A percentile compares a stretch with the other conserved stretches of the same genome.
phyloP scores from a whole-genome alignment of 2,797 vertebrate species.

The Coendou prehensilis region DNA sequence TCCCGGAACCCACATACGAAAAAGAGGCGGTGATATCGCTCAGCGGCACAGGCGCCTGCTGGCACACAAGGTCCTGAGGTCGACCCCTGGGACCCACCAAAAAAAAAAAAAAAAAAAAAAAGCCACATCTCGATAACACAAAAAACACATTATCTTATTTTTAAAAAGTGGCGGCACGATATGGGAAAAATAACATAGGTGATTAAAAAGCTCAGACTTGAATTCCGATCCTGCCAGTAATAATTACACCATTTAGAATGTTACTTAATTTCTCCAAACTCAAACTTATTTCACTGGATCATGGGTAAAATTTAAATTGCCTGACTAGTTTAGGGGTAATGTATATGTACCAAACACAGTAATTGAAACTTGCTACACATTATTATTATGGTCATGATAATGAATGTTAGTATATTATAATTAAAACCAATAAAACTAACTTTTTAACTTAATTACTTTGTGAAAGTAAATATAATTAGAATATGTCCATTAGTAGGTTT shows the following conservation, averaged over 20 bases:
- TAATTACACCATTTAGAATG: constrained; percentile 4
- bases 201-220: neutral
- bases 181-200: neutral
- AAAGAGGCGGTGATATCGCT: no score
- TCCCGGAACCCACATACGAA: no score
- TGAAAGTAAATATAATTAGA: neutral
- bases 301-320: neutral
- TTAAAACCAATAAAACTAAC: constrained; percentile 4
- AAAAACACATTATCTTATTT: neutral
- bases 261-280: constrained; percentile 15
- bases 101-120: no score
- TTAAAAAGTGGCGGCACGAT: neutral
- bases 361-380: neutral
- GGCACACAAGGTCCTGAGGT: no score
- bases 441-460: constrained; percentile 32
- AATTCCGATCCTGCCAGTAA: neutral
- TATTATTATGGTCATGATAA: neutral
- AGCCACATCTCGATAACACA: neutral
- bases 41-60: no score
- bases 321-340: neutral
- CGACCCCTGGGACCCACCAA: no score
- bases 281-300: neutral
- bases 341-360: neutral
- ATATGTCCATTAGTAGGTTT: neutral
- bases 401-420: neutral